Percentiles rank a stretch among this genome's conserved stretches.
Evolutionary conservation across 64 coral and sea anemone genomes (phyloP).

Genomic region (Exaiptasia diaphana): DNA sequence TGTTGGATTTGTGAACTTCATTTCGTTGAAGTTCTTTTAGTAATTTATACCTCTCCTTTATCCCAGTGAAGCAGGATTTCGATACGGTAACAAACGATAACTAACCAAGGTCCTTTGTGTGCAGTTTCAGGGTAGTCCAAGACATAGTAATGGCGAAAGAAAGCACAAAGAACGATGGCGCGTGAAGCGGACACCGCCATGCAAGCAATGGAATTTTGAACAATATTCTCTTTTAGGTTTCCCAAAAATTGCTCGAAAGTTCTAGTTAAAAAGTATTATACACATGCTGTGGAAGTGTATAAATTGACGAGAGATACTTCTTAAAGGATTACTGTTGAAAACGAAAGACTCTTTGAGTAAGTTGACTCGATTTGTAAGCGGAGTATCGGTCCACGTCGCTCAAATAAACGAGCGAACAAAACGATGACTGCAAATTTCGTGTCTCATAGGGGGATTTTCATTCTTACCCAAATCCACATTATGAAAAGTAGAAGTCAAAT

Average conservation of each 20-base stretch:
- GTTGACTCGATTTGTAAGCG: slow-evolving; percentile 39
- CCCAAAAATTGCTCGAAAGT: slow-evolving; percentile 62
- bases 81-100: slow-evolving; percentile 75
- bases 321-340: slow-evolving; percentile 75
- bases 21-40: not conserved
- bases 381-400: slow-evolving; percentile 4
- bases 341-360: slow-evolving; percentile 80
- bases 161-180: slow-evolving; percentile 27
- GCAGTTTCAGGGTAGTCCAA: slow-evolving; percentile 81
- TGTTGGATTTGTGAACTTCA: slow-evolving; percentile 56
- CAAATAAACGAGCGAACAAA: slow-evolving; percentile 48
- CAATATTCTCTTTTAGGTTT: slow-evolving; percentile 24
- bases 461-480: not conserved
- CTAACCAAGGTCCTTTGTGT: slow-evolving; percentile 75
- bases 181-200: slow-evolving; percentile 15
- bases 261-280: slow-evolving; percentile 57
- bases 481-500: slow-evolving; percentile 36
- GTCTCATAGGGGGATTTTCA: slow-evolving; percentile 30
- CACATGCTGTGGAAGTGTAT: slow-evolving; percentile 64
- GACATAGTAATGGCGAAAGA: slow-evolving; percentile 51
- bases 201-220: slow-evolving; percentile 14
- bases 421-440: slow-evolving; percentile 38
- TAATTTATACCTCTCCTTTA: slow-evolving; percentile 37
- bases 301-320: slow-evolving; percentile 87
- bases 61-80: slow-evolving; percentile 58